A percentile compares a stretch with the other conserved stretches of the same genome.
These are phyloP conservation scores for Pristionchus mayeri DNA, from an alignment of 2,888 invertebrate genomes.

Conservation along the genomic window DNA sequence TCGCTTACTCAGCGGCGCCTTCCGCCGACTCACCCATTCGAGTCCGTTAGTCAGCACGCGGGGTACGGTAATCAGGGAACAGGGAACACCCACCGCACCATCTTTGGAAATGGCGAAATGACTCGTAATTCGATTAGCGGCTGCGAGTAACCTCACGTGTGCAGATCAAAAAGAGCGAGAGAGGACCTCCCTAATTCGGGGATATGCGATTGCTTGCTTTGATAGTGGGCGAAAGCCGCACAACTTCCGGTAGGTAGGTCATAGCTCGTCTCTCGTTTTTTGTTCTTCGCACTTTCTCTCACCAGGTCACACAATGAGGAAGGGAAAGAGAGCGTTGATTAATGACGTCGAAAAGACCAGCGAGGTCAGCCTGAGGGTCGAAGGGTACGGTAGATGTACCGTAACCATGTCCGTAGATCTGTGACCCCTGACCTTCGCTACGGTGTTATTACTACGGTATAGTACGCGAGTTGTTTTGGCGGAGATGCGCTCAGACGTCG, in stretches of 20 bases:
- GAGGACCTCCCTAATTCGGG: neutral
- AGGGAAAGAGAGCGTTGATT: neutral
- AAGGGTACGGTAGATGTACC: neutral
- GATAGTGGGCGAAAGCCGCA: neutral
- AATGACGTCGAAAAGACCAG: conserved; percentile 1
- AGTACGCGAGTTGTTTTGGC: too few relatives aligned
- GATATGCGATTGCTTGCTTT: neutral
- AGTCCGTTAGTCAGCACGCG: neutral
- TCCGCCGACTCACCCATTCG: neutral
- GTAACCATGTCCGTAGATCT: neutral
- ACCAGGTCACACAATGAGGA: conserved; percentile 13
- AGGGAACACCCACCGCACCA: neutral
- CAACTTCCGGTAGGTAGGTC: neutral
- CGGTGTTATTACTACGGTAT: too few relatives aligned
- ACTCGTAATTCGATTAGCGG: neutral
- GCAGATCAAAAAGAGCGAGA: conserved; percentile 15
- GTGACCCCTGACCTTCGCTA: neutral
- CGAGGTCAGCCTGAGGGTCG: conserved; percentile 4
- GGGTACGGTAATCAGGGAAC: too few relatives aligned
- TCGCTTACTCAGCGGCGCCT: neutral
- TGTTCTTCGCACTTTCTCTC: neutral
- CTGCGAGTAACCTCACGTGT: conserved; percentile 26
- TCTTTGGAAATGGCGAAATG: conserved; percentile 28
- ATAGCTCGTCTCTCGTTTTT: conserved; percentile 19
- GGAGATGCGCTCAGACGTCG: too few relatives aligned